A percentile compares a stretch with the other conserved stretches of the same genome.
Conservation (phyloP, 2,113 vertebrate species). For the Cheilinus undulatus region DNA sequence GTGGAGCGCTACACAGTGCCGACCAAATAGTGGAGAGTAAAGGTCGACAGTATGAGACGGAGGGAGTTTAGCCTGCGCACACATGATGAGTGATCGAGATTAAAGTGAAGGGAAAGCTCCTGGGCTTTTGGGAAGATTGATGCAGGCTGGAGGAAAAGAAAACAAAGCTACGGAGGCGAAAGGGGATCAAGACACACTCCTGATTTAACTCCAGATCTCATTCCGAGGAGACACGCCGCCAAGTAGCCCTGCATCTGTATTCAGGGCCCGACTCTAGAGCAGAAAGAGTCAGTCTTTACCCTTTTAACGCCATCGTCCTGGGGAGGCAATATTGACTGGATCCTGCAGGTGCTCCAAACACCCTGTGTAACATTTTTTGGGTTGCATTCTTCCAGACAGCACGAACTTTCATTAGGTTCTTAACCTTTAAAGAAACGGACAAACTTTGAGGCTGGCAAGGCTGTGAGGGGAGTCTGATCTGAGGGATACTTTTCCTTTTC, state of each 20-base stretch:
- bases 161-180: slow-evolving; percentile 34
- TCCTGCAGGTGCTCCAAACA: slow-evolving; percentile 51
- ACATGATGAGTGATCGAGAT: slow-evolving; percentile 64
- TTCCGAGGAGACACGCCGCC: slow-evolving; percentile 9
- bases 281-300: slow-evolving; percentile 54
- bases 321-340: slow-evolving; percentile 60
- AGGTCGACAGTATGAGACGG: slow-evolving; percentile 58
- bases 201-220: slow-evolving; percentile 41
- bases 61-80: slow-evolving; percentile 55
- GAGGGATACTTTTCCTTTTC: slow-evolving; percentile 11
- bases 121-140: slow-evolving; percentile 44
- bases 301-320: slow-evolving; percentile 59
- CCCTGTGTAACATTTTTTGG: slow-evolving; percentile 40
- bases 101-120: slow-evolving; percentile 48
- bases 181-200: slow-evolving; percentile 43
- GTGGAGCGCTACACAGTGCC: slow-evolving; percentile 50
- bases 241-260: slow-evolving; percentile 54
- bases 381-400: slow-evolving; percentile 3
- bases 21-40: slow-evolving; percentile 68
- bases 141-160: slow-evolving; percentile 40
- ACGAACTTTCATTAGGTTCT: slow-evolving; percentile 56
- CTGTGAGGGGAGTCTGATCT: background rate
- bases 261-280: slow-evolving; percentile 30
- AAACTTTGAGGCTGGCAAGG: slow-evolving; percentile 52
- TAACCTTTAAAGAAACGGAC: slow-evolving; percentile 55